Conservation (phyloP, 2,888 invertebrate genomes). For the Hyppa rectilinea region DNA sequence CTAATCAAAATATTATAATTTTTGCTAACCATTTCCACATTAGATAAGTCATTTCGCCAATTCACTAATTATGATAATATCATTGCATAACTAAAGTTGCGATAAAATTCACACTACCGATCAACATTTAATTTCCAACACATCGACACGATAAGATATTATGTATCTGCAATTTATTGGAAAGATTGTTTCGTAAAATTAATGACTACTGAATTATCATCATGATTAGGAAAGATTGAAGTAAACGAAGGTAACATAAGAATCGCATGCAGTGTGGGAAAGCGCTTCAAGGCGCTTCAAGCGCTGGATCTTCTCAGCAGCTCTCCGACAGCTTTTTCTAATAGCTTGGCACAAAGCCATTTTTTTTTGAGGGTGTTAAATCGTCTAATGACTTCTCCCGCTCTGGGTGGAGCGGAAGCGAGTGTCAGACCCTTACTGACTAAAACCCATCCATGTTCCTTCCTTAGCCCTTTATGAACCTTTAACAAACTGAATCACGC, state of each 20-base stretch:
- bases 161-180: constrained; percentile 23
- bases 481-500: no score
- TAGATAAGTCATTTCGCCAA: constrained; percentile 52
- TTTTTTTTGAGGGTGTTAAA: no score
- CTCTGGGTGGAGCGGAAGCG: no score
- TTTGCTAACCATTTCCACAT: constrained; percentile 30
- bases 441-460: no score
- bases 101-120: constrained; percentile 36
- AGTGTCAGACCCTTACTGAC: no score
- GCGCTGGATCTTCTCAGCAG: constrained; percentile 7
- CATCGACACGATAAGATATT: constrained; percentile 37
- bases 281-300: constrained; percentile 19
- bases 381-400: no score
- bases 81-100: constrained; percentile 40
- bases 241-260: constrained; percentile 13
- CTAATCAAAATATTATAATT: constrained; percentile 44
- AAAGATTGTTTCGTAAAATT: constrained; percentile 39
- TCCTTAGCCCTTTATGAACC: no score
- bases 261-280: constrained; percentile 31
- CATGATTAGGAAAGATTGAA: constrained; percentile 22
- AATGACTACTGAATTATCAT: constrained; percentile 32
- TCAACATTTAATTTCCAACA: constrained; percentile 43
- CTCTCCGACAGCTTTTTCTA: constrained; percentile 19
- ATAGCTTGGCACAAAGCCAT: constrained; percentile 24
- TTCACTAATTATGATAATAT: constrained; percentile 54